phyloP scores from a whole-genome alignment of 2,797 vertebrate genomes.

The Sebastiscus tertius region DNA sequence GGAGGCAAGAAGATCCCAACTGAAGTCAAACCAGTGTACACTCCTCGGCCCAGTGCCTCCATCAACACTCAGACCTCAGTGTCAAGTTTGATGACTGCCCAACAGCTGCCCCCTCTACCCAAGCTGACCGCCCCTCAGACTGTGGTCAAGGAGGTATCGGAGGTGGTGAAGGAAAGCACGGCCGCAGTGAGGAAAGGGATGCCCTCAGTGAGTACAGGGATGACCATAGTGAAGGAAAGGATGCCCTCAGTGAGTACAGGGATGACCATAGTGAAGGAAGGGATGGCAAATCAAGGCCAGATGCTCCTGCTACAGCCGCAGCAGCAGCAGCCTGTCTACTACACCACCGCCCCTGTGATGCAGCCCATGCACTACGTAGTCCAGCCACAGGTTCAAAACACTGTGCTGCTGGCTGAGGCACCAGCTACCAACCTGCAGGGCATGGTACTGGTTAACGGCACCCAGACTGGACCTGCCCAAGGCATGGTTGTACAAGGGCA shows the following conservation, averaged over 20 bases:
- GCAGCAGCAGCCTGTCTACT: too few species aligned
- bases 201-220: neutral
- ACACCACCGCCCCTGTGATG: too few species aligned
- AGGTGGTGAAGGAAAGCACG: neutral
- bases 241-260: neutral
- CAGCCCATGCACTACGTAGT: too few species aligned
- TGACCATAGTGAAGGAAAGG: slow-evolving; percentile 9
- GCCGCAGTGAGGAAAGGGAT: neutral
- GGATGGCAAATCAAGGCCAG: too few species aligned
- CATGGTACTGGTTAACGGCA: too few species aligned
- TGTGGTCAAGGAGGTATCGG: slow-evolving; percentile 34
- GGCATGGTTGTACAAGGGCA: too few species aligned
- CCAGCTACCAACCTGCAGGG: too few species aligned
- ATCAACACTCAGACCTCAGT: slow-evolving; percentile 24
- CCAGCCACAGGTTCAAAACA: too few species aligned
- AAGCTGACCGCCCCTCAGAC: neutral
- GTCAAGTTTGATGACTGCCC: neutral
- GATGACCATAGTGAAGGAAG: slow-evolving; percentile 6
- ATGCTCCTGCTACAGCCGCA: too few species aligned
- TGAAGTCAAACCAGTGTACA: slow-evolving; percentile 15
- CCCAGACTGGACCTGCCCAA: too few species aligned
- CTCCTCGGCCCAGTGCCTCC: slow-evolving; percentile 16
- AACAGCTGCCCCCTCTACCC: neutral
- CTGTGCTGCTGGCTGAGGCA: too few species aligned
- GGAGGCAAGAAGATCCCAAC: slow-evolving; percentile 57